Base-by-base conservation (phyloP, 2,113 vertebrate species). In the Lipophrys pholis region DNA sequence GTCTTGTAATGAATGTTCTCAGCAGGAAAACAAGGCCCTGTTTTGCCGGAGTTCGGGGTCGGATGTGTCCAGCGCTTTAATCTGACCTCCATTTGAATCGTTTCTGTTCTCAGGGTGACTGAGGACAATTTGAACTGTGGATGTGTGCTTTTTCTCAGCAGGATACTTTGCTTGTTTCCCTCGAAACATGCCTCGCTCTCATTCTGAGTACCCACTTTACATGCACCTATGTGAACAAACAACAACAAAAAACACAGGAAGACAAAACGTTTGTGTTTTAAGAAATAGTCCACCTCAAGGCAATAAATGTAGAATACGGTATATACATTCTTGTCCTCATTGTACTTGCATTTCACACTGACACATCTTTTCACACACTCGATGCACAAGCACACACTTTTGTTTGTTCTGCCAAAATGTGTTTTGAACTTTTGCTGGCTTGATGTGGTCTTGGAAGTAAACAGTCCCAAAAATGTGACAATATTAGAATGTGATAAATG, bases 21-120 rank as follows among this genome's bases (percentile, higher is more conserved):
- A 81, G 85, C 73, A 83, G 81, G 78, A 86, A 83, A 87, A 87
- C 82, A 85, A 80, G 81, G 62, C 61, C 53, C 81, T 83, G 73
- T 76, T 90, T 87, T 84, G 81, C 76, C 77, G 84, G 40, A 84
- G 82, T 74, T 78, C 84, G 80, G 80, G 77, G 78, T 78, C 15
- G 40, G 69, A 82, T 40, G 45, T 9, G 48, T 75, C 73, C 81
- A 70, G 14, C 1, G 14, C 52, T 73, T 64, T 43, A 42, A 69
- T 63, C 60, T 60, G 56, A 69, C 53, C 72, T 51, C 35, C 0
- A 6, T 59, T 79, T 2, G 62, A 61, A 63, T 42, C 62, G 45
- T 43, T 71, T 11, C 12, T 45, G 43, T 73, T 30, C 63, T 16
- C 8, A 55, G 21, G 40, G 42, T 8, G 65, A 65, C 45, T 42